Conservation (phyloP, 92 coral and sea anemone genomes). For the Porites lobata region DNA sequence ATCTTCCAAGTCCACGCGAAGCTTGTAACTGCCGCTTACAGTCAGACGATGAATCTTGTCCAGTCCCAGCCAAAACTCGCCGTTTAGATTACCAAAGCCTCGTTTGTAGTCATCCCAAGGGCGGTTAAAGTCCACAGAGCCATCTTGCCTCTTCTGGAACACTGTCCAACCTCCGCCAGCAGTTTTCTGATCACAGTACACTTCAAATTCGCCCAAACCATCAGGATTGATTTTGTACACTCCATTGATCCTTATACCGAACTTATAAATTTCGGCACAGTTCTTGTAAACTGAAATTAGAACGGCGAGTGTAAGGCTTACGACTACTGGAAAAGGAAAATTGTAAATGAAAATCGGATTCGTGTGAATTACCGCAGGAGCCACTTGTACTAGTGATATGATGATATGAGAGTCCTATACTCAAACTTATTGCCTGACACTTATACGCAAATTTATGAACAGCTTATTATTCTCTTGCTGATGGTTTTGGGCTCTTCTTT, state of each 20-base stretch:
- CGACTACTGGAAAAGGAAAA: too few relatives aligned
- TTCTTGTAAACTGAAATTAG: constrained; percentile 28
- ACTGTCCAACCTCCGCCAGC: constrained; percentile 67
- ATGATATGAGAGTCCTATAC: too few relatives aligned
- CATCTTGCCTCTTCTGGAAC: constrained; percentile 39
- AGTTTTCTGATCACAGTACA: constrained; percentile 52
- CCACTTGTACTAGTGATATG: too few relatives aligned
- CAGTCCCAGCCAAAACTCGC: constrained; percentile 70
- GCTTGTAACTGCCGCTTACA: neutral
- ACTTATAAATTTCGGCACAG: constrained; percentile 47
- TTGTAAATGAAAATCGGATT: too few relatives aligned
- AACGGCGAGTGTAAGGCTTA: too few relatives aligned
- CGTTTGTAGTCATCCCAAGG: constrained; percentile 43
- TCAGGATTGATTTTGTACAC: constrained; percentile 60
- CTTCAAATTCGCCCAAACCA: constrained; percentile 54
- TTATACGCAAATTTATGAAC: too few relatives aligned
- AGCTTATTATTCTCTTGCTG: too few relatives aligned
- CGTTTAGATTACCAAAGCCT: constrained; percentile 53
- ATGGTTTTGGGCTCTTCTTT: too few relatives aligned
- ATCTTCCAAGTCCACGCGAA: neutral
- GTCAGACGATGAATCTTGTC: constrained; percentile 50
- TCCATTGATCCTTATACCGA: constrained; percentile 26
- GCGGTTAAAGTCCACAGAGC: constrained; percentile 25
- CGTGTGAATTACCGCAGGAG: too few relatives aligned
- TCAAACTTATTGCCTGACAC: too few relatives aligned